phyloP scores from a whole-genome alignment of 2,113 vertebrate species.

The Narcine bancroftii region DNA sequence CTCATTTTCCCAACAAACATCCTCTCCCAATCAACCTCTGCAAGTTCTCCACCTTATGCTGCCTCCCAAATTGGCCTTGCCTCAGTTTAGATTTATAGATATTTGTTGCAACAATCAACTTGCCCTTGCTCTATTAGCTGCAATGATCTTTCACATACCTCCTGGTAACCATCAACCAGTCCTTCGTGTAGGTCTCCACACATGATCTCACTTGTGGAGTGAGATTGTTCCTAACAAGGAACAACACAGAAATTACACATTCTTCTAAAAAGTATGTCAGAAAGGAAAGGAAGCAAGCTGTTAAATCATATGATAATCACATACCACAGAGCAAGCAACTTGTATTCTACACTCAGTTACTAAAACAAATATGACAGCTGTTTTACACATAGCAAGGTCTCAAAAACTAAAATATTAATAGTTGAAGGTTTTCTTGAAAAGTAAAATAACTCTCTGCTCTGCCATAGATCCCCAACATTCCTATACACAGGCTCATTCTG shows the following conservation, averaged over 20 bases:
- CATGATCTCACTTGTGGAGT: conserved; percentile 26
- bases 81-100: no score
- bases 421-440: background rate
- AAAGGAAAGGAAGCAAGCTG: background rate
- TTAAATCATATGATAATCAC: background rate
- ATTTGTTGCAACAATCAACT: background rate
- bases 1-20: no score
- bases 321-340: background rate
- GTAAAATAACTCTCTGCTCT: background rate
- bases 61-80: no score
- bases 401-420: background rate
- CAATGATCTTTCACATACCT: background rate
- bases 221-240: background rate
- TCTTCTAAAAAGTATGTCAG: background rate
- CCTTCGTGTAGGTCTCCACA: conserved; percentile 15
- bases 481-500: background rate
- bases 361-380: background rate
- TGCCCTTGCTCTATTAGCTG: background rate
- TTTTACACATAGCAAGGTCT: background rate
- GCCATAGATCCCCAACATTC: background rate
- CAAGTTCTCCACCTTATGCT: no score
- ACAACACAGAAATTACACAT: background rate
- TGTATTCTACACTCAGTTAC: background rate
- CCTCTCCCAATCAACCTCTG: no score
- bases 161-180: conserved; percentile 13